phyloP scores from a whole-genome alignment of 2,888 invertebrate species.

The Thysanoteuthis rhombus region DNA sequence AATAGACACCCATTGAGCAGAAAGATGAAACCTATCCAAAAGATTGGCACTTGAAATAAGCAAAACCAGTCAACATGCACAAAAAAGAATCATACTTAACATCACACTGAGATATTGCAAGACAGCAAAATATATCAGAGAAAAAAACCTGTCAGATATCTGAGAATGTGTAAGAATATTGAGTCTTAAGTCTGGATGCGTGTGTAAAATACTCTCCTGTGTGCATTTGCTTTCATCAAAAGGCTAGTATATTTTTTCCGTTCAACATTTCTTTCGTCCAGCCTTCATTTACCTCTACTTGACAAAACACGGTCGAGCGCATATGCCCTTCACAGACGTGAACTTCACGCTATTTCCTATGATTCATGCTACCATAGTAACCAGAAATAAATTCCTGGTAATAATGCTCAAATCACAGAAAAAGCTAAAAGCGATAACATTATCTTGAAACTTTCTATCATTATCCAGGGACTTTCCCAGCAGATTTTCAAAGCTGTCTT shows the following conservation, averaged over 20 bases:
- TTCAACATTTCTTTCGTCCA: background rate
- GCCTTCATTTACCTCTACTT: background rate
- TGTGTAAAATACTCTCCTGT: background rate
- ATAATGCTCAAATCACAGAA: background rate
- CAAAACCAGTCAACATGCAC: too few relatives aligned
- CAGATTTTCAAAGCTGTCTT: background rate
- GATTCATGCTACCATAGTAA: background rate
- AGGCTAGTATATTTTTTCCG: background rate
- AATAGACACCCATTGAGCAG: too few relatives aligned
- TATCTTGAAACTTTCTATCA: background rate
- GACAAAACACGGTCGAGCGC: background rate
- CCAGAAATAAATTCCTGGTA: background rate
- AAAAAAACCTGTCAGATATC: too few relatives aligned
- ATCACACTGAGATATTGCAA: too few relatives aligned
- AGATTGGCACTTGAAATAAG: too few relatives aligned
- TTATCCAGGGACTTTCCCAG: background rate
- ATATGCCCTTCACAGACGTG: background rate
- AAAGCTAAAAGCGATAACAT: background rate
- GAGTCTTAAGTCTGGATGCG: background rate
- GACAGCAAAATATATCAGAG: too few relatives aligned
- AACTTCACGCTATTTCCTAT: background rate
- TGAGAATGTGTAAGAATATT: too few relatives aligned
- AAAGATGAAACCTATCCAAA: too few relatives aligned
- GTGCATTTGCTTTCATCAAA: background rate
- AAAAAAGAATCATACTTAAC: too few relatives aligned